Evolutionary conservation across 2,888 invertebrate genomes (phyloP), one percentile per base, ranked within the genome.

Genomic region (Andrena minutula): DNA sequence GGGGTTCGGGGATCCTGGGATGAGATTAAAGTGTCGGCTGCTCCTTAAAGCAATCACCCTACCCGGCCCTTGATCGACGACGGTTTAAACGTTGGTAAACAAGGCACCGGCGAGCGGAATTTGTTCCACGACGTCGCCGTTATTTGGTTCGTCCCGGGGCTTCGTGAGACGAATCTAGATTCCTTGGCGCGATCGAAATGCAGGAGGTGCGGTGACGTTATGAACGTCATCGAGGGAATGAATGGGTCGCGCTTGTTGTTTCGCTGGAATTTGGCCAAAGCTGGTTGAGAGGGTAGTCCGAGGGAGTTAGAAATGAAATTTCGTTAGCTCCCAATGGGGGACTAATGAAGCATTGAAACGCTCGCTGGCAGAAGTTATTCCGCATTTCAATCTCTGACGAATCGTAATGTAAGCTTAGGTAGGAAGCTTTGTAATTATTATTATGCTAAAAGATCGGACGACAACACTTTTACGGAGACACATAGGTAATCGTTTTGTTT

Each of bases 21-120:
- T 32, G 68, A 82, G 86, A 86, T 86, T 86, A 86, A 83, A 83
- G 70, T 74, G 65, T 85, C 79, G 79, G 60, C 5, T 56, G 47
- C 41, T 78, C 78, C 66, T 81, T 76, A 61, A 63, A 68, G 28
- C 30, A 49, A 35, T 20, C 10, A 8, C 23, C 20, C 10, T 20
- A 20, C 4, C 41, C 63, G 35, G 7, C 23, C 16, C n/a, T 16
- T 47, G 23, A 69, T 28, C n/a, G 53, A 26, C 8, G 20, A 47
- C 60, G 30, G 47, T 68, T 77, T 80, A 72, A 73, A 73, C 71
- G 28, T 64, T 32, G 75, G 61, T 66, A 85, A 85, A 85, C 80
- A 83, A 53, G 47, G n/a, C 53, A 47, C 47, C 47, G 41, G 32
- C 32, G 47, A 75, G 23, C 12, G 56, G 51, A 64, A 58, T 68